A percentile compares a stretch with the other conserved stretches of the same genome.
Conservation (phyloP, 2,888 invertebrate species). For the Caenorhabditis afra region DNA sequence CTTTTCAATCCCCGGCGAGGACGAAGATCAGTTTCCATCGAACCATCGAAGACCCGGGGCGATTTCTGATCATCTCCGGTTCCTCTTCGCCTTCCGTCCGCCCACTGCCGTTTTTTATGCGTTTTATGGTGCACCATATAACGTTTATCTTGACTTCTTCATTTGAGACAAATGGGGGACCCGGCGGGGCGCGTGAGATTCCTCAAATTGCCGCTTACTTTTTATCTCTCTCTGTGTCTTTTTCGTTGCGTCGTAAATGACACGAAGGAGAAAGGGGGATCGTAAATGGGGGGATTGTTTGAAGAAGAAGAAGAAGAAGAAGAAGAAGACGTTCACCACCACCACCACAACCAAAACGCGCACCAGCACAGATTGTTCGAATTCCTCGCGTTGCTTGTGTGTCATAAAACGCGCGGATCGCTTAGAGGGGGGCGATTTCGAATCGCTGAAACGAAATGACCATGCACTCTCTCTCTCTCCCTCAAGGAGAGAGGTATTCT, state of each 20-base stretch:
- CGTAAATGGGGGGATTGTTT: conserved; percentile 46
- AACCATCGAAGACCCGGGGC: no score
- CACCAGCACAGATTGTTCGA: conserved; percentile 38
- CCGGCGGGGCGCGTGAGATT: conserved; percentile 46
- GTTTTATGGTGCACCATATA: no score
- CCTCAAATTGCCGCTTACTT: conserved; percentile 45
- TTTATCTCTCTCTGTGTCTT: no score
- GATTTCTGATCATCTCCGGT: conserved; percentile 40
- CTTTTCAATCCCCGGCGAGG: no score
- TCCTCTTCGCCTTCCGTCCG: conserved; percentile 14
- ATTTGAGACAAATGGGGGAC: no score
- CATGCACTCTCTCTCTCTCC: conserved; percentile 16
- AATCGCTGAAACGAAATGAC: conserved; percentile 7
- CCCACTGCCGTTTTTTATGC: conserved; percentile 22
- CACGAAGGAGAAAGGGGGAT: conserved; percentile 13
- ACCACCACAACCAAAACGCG: not conserved
- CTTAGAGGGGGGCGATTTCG: not conserved
- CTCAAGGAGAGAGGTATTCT: no score
- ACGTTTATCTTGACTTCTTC: conserved; percentile 41
- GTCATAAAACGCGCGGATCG: conserved; percentile 7
- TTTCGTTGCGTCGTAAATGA: conserved; percentile 18
- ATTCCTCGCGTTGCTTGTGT: conserved; percentile 37
- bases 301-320: no score
- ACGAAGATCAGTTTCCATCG: no score
- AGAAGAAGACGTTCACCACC: conserved; percentile 28